Base-by-base conservation (phyloP, 2,113 vertebrate species). In the Phainopepla nitens region DNA sequence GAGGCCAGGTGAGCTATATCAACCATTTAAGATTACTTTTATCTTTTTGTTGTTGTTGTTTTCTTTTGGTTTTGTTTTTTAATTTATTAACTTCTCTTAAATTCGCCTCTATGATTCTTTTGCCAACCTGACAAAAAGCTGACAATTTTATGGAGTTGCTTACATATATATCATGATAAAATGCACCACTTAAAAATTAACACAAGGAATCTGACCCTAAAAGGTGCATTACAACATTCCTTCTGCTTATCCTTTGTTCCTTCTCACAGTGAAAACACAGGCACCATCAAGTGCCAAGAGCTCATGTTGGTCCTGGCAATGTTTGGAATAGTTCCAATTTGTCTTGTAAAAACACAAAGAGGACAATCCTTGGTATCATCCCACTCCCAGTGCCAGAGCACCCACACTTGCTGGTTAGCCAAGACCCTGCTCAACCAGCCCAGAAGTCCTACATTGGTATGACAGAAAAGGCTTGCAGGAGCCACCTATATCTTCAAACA, bases 391-490 rank as follows among this genome's bases (percentile, higher is more conserved):
- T 3, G 4, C 61, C 76, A 66, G 51, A 75, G 68, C 25, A 70
- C 24, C 27, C 83, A 47, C 29, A 22, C 7, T 29, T 79, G 11
- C 33, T 29, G 49, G 24, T 66, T 45, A 85, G 62, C 62, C 53
- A 76, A 33, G 41, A 25, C 87, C 25, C 82, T 89, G 42, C 58
- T 78, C 64, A 47, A 51, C 4, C 47, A 61, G 11, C 22, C 42
- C 78, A 36, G 23, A 70, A 85, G 22, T 42, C 36, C n/a, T 53
- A 17, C 0, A 0, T 0, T 31, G 17, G 29, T 44, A 47, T 3
- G 39, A 29, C 0, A 81, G 42, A 66, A 83, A 73, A 78, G 29
- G 17, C 21, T 85, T 12, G 7, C 42, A 81, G 68, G 31, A 94
- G 15, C 7, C 6, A 7, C 7, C 58, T 70, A 11, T 33, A 27